Percentiles rank a stretch among this genome's conserved stretches.
phyloP scores from a whole-genome alignment of 2,113 vertebrate genomes.

The Tetrax tetrax region DNA sequence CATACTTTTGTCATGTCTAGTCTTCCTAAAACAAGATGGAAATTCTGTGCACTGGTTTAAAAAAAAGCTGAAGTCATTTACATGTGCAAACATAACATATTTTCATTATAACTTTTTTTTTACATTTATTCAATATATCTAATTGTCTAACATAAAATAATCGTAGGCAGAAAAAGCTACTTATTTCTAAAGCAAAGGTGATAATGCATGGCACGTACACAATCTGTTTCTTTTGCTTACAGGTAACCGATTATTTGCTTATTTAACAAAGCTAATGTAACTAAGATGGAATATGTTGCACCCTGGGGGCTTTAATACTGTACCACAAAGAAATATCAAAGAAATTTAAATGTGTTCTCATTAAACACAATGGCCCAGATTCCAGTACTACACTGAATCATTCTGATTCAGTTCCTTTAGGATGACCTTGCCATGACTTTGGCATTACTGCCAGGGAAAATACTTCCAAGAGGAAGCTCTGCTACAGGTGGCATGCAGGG shows the following conservation, averaged over 20 bases:
- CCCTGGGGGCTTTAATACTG: constrained; percentile 24
- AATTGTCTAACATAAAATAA: constrained; percentile 38
- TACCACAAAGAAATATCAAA: constrained; percentile 74
- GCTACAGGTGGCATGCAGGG: not conserved
- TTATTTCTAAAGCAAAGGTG: constrained; percentile 25
- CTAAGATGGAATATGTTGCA: constrained; percentile 57
- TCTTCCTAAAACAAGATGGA: not conserved
- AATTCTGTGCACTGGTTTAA: not conserved
- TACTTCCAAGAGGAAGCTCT: not conserved
- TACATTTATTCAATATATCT: constrained; percentile 33
- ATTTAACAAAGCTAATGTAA: constrained; percentile 67
- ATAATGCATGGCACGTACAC: not conserved
- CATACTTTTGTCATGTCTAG: not conserved
- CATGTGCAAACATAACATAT: not conserved
- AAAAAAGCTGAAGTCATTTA: constrained; percentile 26
- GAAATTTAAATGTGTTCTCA: constrained; percentile 74
- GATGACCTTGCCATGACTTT: not conserved
- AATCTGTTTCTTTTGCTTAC: constrained; percentile 33
- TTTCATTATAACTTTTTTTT: constrained; percentile 1
- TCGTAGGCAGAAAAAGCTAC: not conserved
- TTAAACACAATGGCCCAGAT: constrained; percentile 68
- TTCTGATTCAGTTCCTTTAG: constrained; percentile 26
- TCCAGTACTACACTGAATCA: constrained; percentile 54
- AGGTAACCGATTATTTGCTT: constrained; percentile 70
- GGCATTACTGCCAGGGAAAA: not conserved